Evolutionary conservation across 2,888 invertebrate genomes (phyloP).

Genomic region (Mycogona germanica): DNA sequence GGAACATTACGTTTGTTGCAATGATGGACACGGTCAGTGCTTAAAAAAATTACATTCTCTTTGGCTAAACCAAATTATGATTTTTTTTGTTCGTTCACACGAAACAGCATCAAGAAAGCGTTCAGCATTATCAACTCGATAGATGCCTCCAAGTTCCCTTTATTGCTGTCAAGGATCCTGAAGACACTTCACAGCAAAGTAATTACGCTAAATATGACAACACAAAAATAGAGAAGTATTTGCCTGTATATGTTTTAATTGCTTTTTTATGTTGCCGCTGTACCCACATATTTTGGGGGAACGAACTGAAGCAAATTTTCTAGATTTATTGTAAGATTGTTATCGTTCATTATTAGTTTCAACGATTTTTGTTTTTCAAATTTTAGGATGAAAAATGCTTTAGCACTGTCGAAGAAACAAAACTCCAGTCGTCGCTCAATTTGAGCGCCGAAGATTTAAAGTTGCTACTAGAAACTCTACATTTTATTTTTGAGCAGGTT

Average conservation of each 20-base stretch:
- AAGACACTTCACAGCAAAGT: conserved; percentile 35
- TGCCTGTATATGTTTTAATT: conserved; percentile 1
- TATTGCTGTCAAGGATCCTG: conserved; percentile 32
- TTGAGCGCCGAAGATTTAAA: conserved; percentile 30
- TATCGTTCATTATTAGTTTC: too few species aligned
- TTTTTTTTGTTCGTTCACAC: conserved; percentile 4
- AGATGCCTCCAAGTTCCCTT: conserved; percentile 31
- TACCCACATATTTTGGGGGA: too few species aligned
- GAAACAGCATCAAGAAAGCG: conserved; percentile 32
- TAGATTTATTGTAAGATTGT: too few species aligned
- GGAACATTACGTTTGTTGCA: too few species aligned
- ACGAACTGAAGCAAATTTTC: too few species aligned
- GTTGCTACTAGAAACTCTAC: conserved; percentile 31
- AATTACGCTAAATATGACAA: conserved; percentile 12
- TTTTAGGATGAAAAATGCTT: conserved; percentile 32
- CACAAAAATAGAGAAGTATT: too few species aligned
- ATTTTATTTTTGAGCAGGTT: conserved; percentile 35
- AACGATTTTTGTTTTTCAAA: conserved; percentile 9
- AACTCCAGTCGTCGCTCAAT: conserved; percentile 30
- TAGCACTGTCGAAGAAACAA: conserved; percentile 33
- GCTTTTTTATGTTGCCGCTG: neutral
- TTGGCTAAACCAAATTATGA: too few species aligned
- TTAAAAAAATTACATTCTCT: too few species aligned
- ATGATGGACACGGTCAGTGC: too few species aligned
- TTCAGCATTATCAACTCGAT: conserved; percentile 33